Evolutionary conservation across 2,888 invertebrate species (phyloP).

Genomic region (Volucella inflata): DNA sequence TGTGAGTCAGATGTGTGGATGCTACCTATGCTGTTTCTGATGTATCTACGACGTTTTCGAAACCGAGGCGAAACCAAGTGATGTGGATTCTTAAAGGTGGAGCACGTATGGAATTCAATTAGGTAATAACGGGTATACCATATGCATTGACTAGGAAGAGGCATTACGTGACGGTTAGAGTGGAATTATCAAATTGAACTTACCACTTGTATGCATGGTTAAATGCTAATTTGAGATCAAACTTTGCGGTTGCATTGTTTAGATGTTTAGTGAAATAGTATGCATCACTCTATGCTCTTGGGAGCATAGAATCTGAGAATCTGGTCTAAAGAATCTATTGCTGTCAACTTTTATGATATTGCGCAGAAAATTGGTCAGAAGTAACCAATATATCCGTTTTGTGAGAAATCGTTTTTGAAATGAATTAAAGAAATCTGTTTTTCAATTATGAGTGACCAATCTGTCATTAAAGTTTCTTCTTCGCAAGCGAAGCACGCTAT

Average conservation of each 20-base stretch:
- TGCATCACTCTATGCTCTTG: too few species aligned
- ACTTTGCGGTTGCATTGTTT: conserved; percentile 11
- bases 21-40: background rate
- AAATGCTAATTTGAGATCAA: conserved; percentile 26
- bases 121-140: conserved; percentile 25
- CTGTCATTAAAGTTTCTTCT: too few species aligned
- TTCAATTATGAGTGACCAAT: too few species aligned
- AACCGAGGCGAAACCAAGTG: background rate
- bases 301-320: too few species aligned
- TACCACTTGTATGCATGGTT: conserved; percentile 1
- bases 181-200: conserved; percentile 18
- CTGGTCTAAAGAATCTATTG: too few species aligned
- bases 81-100: background rate
- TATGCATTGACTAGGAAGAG: conserved; percentile 19
- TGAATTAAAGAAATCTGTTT: too few species aligned
- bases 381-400: too few species aligned
- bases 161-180: conserved; percentile 9
- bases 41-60: background rate
- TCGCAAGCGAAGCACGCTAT: too few species aligned
- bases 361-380: too few species aligned
- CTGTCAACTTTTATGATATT: too few species aligned
- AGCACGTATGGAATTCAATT: conserved; percentile 38
- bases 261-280: background rate
- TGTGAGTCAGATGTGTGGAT: conserved; percentile 10
- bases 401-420: too few species aligned